Evolutionary conservation across 37 sponge, comb jelly and placozoan genomes (phyloP), one percentile per base, ranked within the genome.

Genomic region (Beroe forskalii): DNA sequence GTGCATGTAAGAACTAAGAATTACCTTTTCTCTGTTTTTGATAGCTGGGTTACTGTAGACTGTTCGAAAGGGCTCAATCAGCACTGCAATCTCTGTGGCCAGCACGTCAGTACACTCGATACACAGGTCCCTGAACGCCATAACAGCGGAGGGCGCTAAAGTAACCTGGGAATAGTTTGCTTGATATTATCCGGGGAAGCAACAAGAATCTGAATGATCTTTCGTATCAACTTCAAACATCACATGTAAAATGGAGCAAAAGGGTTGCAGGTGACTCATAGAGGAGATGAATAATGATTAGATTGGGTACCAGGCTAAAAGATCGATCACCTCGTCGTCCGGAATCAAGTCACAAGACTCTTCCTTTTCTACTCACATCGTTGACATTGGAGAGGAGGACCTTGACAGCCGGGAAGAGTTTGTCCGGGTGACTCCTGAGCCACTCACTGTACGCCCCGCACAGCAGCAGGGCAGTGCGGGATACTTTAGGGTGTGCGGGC

Each of bases 371-470:
- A 44, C 55, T 80, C 55, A 44, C 55, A 80, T 80, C 86, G 30
- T 80, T 80, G 30, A 80, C 86, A 43, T 44, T 80, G 0, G 86
- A 41, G 48, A 80, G 86, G 1, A 80, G 86, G 4, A 80, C 86
- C 42, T 44, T 41, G 35, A 80, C 86, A 42, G 86, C 86, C 2
- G 86, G 86, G 55, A 80, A 44, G 30, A 80, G 86, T 44, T 38
- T 41, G 22, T 80, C 86, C 0, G 86, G 44, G 40, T 80, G 86
- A 23, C 35, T 80, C 9, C 86, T 32, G 27, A 80, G 30, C 86
- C 86, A 80, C 86, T 80, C 86, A 43, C 86, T 80, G 86, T 80
- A 80, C 55, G 86, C 86, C 1, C 86, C 86, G 42, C 86, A 80
- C 20, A 80, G 86, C 8, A 80, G 55, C 3, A 80, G 86, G 0